Percentiles rank a stretch among this genome's conserved stretches.
phyloP scores from a whole-genome alignment of 1,140 invertebrate genomes.

The Eufriesea mexicana region DNA sequence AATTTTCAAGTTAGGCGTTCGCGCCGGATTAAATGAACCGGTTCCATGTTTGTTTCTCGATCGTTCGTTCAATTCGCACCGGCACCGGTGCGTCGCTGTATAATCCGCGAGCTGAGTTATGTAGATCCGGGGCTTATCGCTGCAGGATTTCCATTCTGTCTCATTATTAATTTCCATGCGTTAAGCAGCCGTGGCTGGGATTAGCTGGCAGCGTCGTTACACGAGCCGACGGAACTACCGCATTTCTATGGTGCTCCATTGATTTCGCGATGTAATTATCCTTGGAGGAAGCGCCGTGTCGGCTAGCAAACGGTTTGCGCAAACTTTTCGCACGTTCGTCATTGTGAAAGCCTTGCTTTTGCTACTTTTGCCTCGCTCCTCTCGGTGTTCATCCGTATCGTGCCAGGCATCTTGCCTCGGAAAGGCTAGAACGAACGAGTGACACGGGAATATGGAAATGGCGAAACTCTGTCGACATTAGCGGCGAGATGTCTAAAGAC shows the following conservation, averaged over 20 bases:
- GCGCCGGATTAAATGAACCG: slow-evolving; percentile 60
- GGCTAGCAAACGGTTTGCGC: background rate
- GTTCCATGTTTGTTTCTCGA: slow-evolving; percentile 66
- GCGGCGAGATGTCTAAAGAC: too few relatives aligned
- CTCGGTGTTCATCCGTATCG: background rate
- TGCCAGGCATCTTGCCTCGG: background rate
- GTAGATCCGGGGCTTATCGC: slow-evolving; percentile 67
- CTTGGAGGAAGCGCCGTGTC: background rate
- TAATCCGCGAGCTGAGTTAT: slow-evolving; percentile 63
- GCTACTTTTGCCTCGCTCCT: background rate
- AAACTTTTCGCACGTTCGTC: background rate
- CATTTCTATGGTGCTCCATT: slow-evolving; percentile 51
- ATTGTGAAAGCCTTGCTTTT: background rate
- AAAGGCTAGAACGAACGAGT: too few relatives aligned
- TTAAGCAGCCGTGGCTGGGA: slow-evolving; percentile 60
- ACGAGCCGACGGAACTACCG: slow-evolving; percentile 51
- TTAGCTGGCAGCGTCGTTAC: slow-evolving; percentile 61
- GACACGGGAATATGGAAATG: too few relatives aligned
- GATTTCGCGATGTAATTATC: slow-evolving; percentile 57
- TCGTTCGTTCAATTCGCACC: slow-evolving; percentile 64
- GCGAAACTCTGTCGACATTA: too few relatives aligned
- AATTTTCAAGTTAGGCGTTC: slow-evolving; percentile 40
- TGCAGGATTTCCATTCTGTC: slow-evolving; percentile 69
- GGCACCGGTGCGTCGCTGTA: slow-evolving; percentile 50
- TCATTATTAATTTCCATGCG: slow-evolving; percentile 71